Evolutionary conservation across 1,140 invertebrate genomes (phyloP).

Genomic region (Drosophila kurseongensis): DNA sequence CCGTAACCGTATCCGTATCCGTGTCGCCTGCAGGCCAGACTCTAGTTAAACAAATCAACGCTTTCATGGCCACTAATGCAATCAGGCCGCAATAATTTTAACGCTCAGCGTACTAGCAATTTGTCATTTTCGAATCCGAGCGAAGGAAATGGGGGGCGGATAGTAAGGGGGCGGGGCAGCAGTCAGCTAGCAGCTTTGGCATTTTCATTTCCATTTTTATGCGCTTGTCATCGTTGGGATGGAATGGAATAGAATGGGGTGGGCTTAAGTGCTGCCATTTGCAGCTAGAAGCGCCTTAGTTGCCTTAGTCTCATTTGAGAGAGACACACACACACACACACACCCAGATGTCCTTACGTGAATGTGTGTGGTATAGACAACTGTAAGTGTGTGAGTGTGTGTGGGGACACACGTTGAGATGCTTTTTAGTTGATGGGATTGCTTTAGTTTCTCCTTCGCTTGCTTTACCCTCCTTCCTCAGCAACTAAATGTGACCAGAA

Average conservation of each 20-base stretch:
- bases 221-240: slow-evolving; percentile 66
- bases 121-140: slow-evolving; percentile 71
- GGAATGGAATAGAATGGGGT: slow-evolving; percentile 16
- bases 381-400: slow-evolving; percentile 16
- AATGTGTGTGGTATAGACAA: slow-evolving; percentile 4
- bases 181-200: slow-evolving; percentile 58
- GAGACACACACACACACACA: slow-evolving; percentile 32
- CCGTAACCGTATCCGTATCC: slow-evolving; percentile 37
- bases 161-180: slow-evolving; percentile 9
- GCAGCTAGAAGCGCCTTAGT: slow-evolving; percentile 72
- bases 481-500: slow-evolving; percentile 59
- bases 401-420: slow-evolving; percentile 71
- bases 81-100: slow-evolving; percentile 79
- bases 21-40: slow-evolving; percentile 31
- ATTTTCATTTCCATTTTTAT: slow-evolving; percentile 82
- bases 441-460: slow-evolving; percentile 67
- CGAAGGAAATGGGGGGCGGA: not conserved
- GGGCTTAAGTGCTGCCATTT: slow-evolving; percentile 80
- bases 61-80: slow-evolving; percentile 76
- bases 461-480: slow-evolving; percentile 18
- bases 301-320: slow-evolving; percentile 74
- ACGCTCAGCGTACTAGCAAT: slow-evolving; percentile 63
- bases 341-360: not conserved
- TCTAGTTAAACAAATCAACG: slow-evolving; percentile 74
- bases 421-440: slow-evolving; percentile 82